phyloP scores from a whole-genome alignment of 92 coral and sea anemone genomes.

The Isaurus tuberculatus region DNA sequence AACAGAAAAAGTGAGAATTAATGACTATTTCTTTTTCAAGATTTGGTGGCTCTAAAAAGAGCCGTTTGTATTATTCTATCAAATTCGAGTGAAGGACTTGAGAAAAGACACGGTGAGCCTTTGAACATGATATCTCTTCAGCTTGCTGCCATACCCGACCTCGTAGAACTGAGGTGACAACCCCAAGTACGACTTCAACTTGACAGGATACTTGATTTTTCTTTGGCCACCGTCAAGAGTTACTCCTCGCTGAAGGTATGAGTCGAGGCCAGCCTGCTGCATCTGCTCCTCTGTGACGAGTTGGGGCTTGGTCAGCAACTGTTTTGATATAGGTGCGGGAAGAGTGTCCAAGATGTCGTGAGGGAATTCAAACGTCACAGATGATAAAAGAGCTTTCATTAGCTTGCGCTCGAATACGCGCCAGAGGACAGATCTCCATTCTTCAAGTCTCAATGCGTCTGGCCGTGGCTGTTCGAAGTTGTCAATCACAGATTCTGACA shows the following conservation, averaged over 20 bases:
- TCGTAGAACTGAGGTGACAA: constrained; percentile 2
- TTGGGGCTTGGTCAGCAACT: background rate
- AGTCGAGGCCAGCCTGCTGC: background rate
- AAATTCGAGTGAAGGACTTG: constrained; percentile 5
- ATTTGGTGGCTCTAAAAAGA: constrained; percentile 17
- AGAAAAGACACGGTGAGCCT: constrained; percentile 11
- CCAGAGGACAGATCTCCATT: constrained; percentile 29
- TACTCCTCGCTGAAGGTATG: background rate
- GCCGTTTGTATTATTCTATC: background rate
- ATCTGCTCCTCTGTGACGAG: constrained; percentile 6
- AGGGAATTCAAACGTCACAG: constrained; percentile 2
- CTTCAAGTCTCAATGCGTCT: background rate
- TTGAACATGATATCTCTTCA: background rate
- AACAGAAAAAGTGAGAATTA: no score
- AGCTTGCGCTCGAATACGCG: constrained; percentile 1
- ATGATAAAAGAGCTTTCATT: background rate
- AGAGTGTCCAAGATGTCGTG: no score
- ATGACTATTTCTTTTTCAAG: background rate
- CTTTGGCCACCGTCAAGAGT: background rate
- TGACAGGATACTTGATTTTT: background rate
- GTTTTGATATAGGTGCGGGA: background rate
- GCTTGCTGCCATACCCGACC: constrained; percentile 1
- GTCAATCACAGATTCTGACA: constrained; percentile 9
- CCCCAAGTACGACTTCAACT: background rate
- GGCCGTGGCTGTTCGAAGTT: constrained; percentile 8